These are phyloP conservation scores for Synodontis membranacea DNA, from an alignment of 2,113 vertebrate species.

Conservation along the genomic window DNA sequence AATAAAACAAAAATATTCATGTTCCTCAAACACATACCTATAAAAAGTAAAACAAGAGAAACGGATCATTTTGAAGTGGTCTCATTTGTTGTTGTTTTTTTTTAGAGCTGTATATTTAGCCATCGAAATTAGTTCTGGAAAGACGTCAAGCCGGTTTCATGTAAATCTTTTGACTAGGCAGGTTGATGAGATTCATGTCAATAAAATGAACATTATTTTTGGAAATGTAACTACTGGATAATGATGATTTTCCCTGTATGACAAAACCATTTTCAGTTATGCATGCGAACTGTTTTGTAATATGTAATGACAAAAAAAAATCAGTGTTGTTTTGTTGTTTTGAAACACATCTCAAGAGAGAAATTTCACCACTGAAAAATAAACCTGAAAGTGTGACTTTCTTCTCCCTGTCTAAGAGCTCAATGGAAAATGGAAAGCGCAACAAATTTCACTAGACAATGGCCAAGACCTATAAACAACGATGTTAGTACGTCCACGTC, in stretches of 20 bases:
- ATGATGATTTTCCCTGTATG: not conserved
- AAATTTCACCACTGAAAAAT: constrained; percentile 45
- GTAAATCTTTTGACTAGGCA: not conserved
- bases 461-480: constrained; percentile 37
- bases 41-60: too few relatives aligned
- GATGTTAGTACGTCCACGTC: not conserved
- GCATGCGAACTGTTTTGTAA: not conserved
- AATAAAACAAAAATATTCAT: too few relatives aligned
- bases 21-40: too few relatives aligned
- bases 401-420: constrained; percentile 52
- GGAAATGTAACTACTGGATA: not conserved
- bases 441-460: constrained; percentile 52
- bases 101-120: not conserved
- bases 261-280: not conserved
- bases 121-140: not conserved
- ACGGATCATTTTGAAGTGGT: too few relatives aligned
- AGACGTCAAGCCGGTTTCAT: not conserved
- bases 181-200: not conserved
- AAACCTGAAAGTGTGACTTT: constrained; percentile 62
- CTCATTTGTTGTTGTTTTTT: too few relatives aligned
- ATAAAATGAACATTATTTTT: not conserved
- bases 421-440: constrained; percentile 54
- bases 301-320: not conserved
- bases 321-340: constrained; percentile 11
- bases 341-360: constrained; percentile 23